Conservation (phyloP, 92 coral and sea anemone genomes). For the Palythoa grandis region DNA sequence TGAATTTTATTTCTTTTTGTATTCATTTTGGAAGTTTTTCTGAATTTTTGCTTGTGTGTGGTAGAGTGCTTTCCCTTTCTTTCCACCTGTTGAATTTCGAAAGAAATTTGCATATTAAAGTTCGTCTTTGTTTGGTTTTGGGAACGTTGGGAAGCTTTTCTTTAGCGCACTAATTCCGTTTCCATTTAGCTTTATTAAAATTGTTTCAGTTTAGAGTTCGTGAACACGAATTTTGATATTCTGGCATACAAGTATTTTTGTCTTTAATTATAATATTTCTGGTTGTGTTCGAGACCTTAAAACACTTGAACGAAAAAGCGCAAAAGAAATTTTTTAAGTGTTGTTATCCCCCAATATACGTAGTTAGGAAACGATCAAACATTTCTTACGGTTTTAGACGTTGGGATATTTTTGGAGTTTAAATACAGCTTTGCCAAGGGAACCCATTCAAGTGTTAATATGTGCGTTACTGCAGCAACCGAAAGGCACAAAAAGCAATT, state of each 20-base stretch:
- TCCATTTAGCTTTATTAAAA: not conserved
- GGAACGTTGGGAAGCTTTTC: constrained; percentile 16
- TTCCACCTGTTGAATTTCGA: constrained; percentile 49
- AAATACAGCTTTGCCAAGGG: not conserved
- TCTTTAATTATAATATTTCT: not conserved
- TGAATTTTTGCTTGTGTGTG: constrained; percentile 40
- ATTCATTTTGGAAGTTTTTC: not conserved
- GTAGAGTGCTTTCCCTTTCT: not conserved
- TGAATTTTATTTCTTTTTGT: constrained; percentile 33
- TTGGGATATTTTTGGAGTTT: not conserved
- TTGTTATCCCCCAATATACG: not conserved
- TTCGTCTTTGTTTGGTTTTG: constrained; percentile 36
- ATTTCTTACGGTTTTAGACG: not conserved
- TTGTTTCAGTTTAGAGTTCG: not conserved
- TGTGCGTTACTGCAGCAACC: constrained; percentile 46
- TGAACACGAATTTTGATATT: not conserved
- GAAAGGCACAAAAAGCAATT: constrained; percentile 33
- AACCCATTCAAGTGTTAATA: constrained; percentile 29
- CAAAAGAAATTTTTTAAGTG: not conserved
- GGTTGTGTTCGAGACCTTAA: not conserved
- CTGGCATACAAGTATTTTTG: not conserved
- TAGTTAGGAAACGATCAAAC: not conserved
- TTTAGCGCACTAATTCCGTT: not conserved
- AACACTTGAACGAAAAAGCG: not conserved
- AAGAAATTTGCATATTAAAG: constrained; percentile 34